Base-by-base conservation (phyloP, 2,113 vertebrate genomes). In the Rynchops niger region DNA sequence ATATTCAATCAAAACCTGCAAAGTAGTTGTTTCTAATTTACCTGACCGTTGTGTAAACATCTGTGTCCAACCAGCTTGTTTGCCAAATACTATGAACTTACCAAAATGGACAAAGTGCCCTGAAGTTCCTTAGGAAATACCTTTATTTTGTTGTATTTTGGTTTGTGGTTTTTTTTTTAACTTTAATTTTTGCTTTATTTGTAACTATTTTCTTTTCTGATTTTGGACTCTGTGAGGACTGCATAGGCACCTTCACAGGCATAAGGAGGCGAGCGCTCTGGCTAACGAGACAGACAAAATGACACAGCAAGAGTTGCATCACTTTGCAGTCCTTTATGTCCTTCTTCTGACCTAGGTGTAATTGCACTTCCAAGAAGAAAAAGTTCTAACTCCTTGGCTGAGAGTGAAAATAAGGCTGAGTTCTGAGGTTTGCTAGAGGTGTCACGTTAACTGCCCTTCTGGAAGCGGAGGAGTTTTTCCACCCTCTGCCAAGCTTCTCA, bases 261-360 rank as follows among this genome's bases (percentile, higher is more conserved):
- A 11, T 3, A 52, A 66, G 55, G 49, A 70, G 8, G 16, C 40
- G 82, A 93, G 40, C 3, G 9, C 58, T 53, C 85, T 90, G 87
- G 89, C 93, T 85, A 95, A 87, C 65, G 65, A 67, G 73, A 85
- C 3, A 43, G 59, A 90, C 50, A 86, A 96, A 97, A 96, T 95
- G 95, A 96, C 93, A 95, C 92, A 95, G 93, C 93, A 90, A 38
- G n/a, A 96, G 76, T 30, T 94, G 95, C 95, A 93, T 29, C 87
- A 76, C 74, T 93, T 97, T 95, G 95, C 96, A 90, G 93, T 77
- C 70, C 9, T 32, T 4, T 42, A 82, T 1, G 82, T 80, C 93
- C 92, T 97, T 96, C 88, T 61, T 79, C 74, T 95, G 95, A 94
- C 88, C 87, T 74, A 94, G 62, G 71, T 53, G 56, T 42, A 82